Evolutionary conservation across 1,140 invertebrate genomes (phyloP).

Genomic region (Ladona fulva): DNA sequence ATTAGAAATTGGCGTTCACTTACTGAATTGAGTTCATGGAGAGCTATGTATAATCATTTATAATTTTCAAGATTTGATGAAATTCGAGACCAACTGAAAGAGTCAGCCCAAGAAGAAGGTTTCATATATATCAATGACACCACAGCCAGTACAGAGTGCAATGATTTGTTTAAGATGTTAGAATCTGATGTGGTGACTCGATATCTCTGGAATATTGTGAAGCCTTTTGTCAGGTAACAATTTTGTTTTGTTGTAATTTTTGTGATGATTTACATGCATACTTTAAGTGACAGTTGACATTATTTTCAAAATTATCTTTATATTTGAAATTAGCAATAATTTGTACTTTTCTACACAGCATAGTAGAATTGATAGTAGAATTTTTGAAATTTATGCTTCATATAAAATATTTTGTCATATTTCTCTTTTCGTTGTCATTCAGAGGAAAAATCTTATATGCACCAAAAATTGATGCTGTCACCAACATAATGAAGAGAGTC

Average conservation of each 20-base stretch:
- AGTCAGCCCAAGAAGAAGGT: constrained; percentile 17
- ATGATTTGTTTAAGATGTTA: constrained; percentile 33
- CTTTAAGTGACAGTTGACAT: constrained; percentile 11
- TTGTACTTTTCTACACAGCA: too few relatives aligned
- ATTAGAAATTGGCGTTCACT: too few relatives aligned
- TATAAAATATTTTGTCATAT: not conserved
- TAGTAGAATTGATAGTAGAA: too few relatives aligned
- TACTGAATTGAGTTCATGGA: too few relatives aligned
- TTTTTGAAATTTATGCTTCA: too few relatives aligned
- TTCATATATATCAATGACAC: constrained; percentile 24
- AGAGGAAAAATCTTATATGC: constrained; percentile 41
- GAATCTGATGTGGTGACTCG: constrained; percentile 31
- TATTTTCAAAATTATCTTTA: not conserved
- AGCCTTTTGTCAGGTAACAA: constrained; percentile 37
- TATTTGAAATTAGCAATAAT: not conserved
- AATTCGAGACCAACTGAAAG: constrained; percentile 24
- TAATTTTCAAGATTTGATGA: constrained; percentile 21
- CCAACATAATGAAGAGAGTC: constrained; percentile 35
- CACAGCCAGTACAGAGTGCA: constrained; percentile 29
- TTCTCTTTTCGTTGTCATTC: constrained; percentile 11
- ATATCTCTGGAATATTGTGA: constrained; percentile 40
- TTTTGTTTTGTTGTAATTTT: not conserved
- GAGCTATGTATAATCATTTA: not conserved
- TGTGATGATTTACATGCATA: too few relatives aligned
- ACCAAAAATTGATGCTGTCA: constrained; percentile 36